A percentile compares a stretch with the other conserved stretches of the same genome.
phyloP scores from a whole-genome alignment of 2,888 invertebrate species.

The Microplitis deprimator region DNA sequence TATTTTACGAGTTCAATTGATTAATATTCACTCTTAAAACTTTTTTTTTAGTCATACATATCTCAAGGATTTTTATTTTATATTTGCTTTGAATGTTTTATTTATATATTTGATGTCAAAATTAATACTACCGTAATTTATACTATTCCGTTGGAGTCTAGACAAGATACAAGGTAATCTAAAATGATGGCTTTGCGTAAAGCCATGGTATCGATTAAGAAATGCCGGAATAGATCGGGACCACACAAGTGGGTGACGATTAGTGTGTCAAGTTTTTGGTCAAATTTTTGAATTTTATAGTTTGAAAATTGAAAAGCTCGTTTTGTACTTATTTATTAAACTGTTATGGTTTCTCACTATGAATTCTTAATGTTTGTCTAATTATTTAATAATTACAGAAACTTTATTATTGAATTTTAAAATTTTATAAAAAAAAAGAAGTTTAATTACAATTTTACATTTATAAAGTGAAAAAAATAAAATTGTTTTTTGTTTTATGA shows the following conservation, averaged over 20 bases:
- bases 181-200: constrained; percentile 38
- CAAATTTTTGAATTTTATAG: constrained; percentile 2
- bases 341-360: too few relatives aligned
- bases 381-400: too few relatives aligned
- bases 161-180: constrained; percentile 43
- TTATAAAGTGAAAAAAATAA: background rate
- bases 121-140: too few relatives aligned
- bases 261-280: constrained; percentile 18
- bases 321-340: background rate
- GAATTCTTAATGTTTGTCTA: too few relatives aligned
- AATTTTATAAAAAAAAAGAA: background rate
- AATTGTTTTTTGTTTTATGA: constrained; percentile 7
- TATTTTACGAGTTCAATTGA: background rate
- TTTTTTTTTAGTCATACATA: too few relatives aligned
- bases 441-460: background rate
- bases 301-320: background rate
- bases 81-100: too few relatives aligned
- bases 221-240: constrained; percentile 45
- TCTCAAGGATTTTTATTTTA: too few relatives aligned
- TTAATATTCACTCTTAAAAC: background rate
- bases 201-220: constrained; percentile 54
- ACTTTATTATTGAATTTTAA: too few relatives aligned
- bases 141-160: background rate
- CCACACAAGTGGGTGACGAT: constrained; percentile 54
- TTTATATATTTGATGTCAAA: too few relatives aligned